Base-by-base conservation (phyloP, 1,140 invertebrate genomes). In the Saccostrea echinata region DNA sequence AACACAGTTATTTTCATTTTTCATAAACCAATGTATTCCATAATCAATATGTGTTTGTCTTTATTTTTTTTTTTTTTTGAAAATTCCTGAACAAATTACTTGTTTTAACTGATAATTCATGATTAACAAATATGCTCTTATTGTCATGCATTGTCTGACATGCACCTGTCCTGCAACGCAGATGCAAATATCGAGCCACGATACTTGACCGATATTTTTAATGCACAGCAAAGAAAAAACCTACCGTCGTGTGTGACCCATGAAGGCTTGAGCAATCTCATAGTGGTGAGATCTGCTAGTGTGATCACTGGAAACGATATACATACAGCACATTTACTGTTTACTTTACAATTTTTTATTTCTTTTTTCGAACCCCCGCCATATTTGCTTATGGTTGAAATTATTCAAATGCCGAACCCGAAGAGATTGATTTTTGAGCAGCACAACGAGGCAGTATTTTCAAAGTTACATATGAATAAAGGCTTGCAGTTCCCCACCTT, bases 201-300 rank as follows among this genome's bases (percentile, higher is more conserved):
- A 35, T 27, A 35, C 24, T 76, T 18, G 27, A 30, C 27, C 24
- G 27, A 76, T 3, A 76, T 76, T 13, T n/a, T 24, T 27, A 51
- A 61, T 43, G 24, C 18, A 35, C 18, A 30, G 21, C 21, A 51
- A 90, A 61, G 13, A 76, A 82, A 80, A 64, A 51, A 61, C 33
- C 27, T 96, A 97, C 97, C 97, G 96, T 98, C 97, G 94, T 98
- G 98, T 94, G 97, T 97, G 91, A 99, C 97, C 98, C 98, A 99
- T 92, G 96, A 96, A 76, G 98, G 98, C 95, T 98, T 99, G 89
- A 98, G 95, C 81, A 99, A 95, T 95, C 97, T 97, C 98, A 99
- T 98, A 53, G n/a, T 90, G 27, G 13, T n/a, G 30, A 35, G 57
- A 68, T 85, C 33, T 68, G 84, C 24, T 24, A 16, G 24, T 76